These are phyloP conservation scores for Zaprionus lachaisei DNA, from an alignment of 1,140 invertebrate species.

Conservation along the genomic window DNA sequence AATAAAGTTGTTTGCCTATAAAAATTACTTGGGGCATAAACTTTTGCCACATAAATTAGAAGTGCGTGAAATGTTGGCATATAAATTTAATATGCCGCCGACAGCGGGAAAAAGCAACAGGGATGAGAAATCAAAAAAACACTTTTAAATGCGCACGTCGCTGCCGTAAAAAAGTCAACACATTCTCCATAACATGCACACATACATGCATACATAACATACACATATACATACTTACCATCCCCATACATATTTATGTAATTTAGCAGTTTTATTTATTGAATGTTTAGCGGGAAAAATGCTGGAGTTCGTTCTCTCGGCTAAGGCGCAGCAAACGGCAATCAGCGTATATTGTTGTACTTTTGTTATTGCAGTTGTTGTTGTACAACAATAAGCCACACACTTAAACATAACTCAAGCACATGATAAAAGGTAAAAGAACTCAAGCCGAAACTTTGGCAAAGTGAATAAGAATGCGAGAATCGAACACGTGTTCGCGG, in stretches of 20 bases:
- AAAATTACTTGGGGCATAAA: conserved; percentile 73
- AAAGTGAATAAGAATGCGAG: neutral
- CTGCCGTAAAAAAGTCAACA: conserved; percentile 78
- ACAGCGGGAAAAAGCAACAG: conserved; percentile 21
- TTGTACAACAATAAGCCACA: conserved; percentile 24
- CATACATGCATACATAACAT: neutral
- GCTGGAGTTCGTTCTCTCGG: neutral
- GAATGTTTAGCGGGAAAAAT: conserved; percentile 61
- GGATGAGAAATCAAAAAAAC: conserved; percentile 53
- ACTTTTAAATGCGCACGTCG: conserved; percentile 77
- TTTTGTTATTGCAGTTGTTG: conserved; percentile 13
- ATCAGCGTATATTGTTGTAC: conserved; percentile 45
- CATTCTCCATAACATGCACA: conserved; percentile 50
- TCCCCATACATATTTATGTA: conserved; percentile 46
- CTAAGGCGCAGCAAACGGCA: conserved; percentile 28
- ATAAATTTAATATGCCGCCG: conserved; percentile 78
- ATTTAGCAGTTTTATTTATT: conserved; percentile 77
- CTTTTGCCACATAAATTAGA: conserved; percentile 76
- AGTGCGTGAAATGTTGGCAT: conserved; percentile 71
- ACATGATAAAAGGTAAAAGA: conserved; percentile 10
- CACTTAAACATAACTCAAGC: conserved; percentile 51
- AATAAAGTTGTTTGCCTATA: conserved; percentile 64
- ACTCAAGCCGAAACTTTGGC: neutral
- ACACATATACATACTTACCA: neutral
- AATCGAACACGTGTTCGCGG: neutral